These are phyloP conservation scores for Zoanthus sociatus DNA, from an alignment of 92 coral and sea anemone genomes.

Conservation along the genomic window DNA sequence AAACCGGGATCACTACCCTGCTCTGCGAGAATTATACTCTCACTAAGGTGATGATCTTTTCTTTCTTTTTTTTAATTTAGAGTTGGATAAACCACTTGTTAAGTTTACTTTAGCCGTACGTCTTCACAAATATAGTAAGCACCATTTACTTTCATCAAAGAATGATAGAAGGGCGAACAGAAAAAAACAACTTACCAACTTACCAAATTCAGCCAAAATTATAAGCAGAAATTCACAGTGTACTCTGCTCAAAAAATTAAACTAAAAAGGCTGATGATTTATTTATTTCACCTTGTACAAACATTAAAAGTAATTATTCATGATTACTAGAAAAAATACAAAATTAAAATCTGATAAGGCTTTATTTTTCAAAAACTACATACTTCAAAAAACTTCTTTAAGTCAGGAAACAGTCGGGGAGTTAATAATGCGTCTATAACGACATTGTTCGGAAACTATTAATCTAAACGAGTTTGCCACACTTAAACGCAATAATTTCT, in stretches of 20 bases:
- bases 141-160: too few relatives aligned
- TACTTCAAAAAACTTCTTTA: background rate
- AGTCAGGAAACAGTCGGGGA: background rate
- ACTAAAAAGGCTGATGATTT: background rate
- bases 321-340: background rate
- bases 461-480: background rate
- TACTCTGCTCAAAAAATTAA: background rate
- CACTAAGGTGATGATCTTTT: too few relatives aligned
- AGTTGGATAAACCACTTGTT: too few relatives aligned
- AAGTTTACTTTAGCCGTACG: too few relatives aligned
- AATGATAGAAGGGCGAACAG: background rate
- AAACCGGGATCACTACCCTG: too few relatives aligned
- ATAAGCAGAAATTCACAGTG: background rate
- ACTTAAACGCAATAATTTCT: background rate
- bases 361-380: background rate
- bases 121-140: too few relatives aligned
- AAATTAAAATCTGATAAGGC: conserved; percentile 16
- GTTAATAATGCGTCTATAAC: background rate
- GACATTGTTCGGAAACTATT: background rate
- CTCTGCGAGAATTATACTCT: too few relatives aligned
- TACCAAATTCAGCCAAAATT: background rate
- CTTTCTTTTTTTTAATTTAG: too few relatives aligned
- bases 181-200: background rate
- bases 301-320: conserved; percentile 9
- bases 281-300: background rate